Base-by-base conservation (phyloP, 2,888 invertebrate species). In the Troides oblongomaculatus region DNA sequence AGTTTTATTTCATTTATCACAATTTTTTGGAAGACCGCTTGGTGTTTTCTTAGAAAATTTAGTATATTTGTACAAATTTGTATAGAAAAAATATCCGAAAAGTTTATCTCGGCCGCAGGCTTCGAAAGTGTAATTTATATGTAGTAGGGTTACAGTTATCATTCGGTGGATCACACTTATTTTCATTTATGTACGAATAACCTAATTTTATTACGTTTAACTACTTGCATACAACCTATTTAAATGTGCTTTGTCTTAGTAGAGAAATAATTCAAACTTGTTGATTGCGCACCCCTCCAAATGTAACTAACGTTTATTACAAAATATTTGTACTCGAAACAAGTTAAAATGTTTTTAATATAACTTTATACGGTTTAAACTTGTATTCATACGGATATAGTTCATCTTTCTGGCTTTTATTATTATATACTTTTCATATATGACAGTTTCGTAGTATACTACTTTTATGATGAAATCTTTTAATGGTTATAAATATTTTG, bases 71-170 rank as follows among this genome's bases (percentile, higher is more conserved):
- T 53, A 61, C 53, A 43, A 70, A 61, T 73, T 66, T 70, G 53
- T 56, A 64, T 64, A 71, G 66, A 68, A 72, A 62, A 69, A 71
- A 70, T 74, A 79, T 80, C 79, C 74, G 78, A 74, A 79, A 79
- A 79, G 81, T 79, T 83, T 80, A 71, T 61, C 65, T 72, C 74
- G 72, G 80, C 77, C 82, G 79, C 79, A 81, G 83, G 77, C 71
- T 77, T 71, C 71, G 72, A 73, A 73, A 74, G 79, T 76, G 81
- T 81, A 83, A 85, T 88, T 85, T 85, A 84, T 86, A 83, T 85
- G 84, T 83, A 79, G 80, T 81, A 77, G 78, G 77, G 78, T 75
- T 78, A 80, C 79, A 78, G 79, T 79, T 81, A 64, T 78, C 78
- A 77, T 81, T 81, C 77, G 76, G 73, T 74, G 77, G 73, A 18